Percentiles rank a stretch among this genome's conserved stretches.
Conservation (phyloP, 1,140 invertebrate genomes). For the Vollenhovia emeryi region DNA sequence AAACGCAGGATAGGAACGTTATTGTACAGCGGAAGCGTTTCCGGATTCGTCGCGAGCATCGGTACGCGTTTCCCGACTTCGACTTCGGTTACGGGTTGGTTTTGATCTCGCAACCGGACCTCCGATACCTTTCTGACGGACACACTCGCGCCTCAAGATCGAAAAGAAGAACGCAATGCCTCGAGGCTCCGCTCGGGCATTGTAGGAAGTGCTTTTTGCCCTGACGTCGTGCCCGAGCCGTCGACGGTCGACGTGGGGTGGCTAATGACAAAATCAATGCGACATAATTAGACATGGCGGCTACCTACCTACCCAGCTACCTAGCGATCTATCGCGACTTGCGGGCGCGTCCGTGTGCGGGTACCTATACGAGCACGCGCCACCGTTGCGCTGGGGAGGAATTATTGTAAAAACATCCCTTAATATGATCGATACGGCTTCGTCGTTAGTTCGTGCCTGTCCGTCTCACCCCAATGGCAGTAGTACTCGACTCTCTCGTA, state of each 20-base stretch:
- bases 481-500: background rate
- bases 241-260: slow-evolving; percentile 77
- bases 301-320: slow-evolving; percentile 75
- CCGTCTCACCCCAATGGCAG: background rate
- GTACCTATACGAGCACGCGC: slow-evolving; percentile 43
- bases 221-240: slow-evolving; percentile 71
- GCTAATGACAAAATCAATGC: slow-evolving; percentile 86
- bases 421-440: slow-evolving; percentile 80
- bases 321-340: slow-evolving; percentile 59
- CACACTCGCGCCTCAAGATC: slow-evolving; percentile 7
- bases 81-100: background rate
- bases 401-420: slow-evolving; percentile 83
- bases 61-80: background rate
- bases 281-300: slow-evolving; percentile 85
- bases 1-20: background rate
- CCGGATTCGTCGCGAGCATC: background rate
- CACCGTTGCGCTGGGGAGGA: slow-evolving; percentile 63
- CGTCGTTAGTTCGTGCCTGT: slow-evolving; percentile 65
- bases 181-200: slow-evolving; percentile 51
- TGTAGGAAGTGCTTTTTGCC: slow-evolving; percentile 78
- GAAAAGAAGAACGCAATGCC: slow-evolving; percentile 61
- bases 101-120: background rate
- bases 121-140: background rate
- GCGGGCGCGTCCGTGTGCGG: slow-evolving; percentile 9
- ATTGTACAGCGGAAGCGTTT: background rate